A percentile compares a stretch with the other conserved stretches of the same genome.
phyloP scores from a whole-genome alignment of 2,888 invertebrate species.

The Erpobdella octoculata region DNA sequence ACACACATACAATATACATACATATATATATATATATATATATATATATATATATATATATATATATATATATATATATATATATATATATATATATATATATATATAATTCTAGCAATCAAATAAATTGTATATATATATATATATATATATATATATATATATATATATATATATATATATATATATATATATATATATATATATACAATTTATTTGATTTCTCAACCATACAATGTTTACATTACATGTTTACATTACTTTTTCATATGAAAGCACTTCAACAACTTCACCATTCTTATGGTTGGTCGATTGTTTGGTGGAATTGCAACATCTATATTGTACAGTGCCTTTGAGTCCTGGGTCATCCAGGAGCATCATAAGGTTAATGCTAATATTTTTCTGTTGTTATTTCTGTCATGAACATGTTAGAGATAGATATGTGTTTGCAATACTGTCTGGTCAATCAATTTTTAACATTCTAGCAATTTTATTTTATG shows the following conservation, averaged over 20 bases:
- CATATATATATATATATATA: too few species aligned
- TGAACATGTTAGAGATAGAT: neutral
- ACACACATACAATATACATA: too few species aligned
- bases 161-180: neutral
- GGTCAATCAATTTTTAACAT: neutral
- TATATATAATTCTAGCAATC: too few species aligned
- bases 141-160: too few species aligned
- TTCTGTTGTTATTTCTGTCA: neutral
- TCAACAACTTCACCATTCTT: conserved; percentile 53
- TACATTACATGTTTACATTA: neutral
- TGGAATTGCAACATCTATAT: conserved; percentile 56
- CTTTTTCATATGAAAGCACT: conserved; percentile 47
- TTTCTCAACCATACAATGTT: neutral
- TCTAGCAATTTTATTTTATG: neutral
- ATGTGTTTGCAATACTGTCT: neutral
- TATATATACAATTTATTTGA: too few species aligned
- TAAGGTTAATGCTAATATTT: conserved; percentile 45
- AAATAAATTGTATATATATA: too few species aligned
- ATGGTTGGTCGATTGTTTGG: conserved; percentile 54
- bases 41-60: too few species aligned
- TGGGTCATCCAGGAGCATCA: conserved; percentile 56
- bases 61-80: too few species aligned
- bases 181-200: neutral
- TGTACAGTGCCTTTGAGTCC: conserved; percentile 56
- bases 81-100: too few species aligned